Evolutionary conservation across 1,140 invertebrate species (phyloP), one percentile per base, ranked within the genome.

Genomic region (Phymorhynchus buccinoides): DNA sequence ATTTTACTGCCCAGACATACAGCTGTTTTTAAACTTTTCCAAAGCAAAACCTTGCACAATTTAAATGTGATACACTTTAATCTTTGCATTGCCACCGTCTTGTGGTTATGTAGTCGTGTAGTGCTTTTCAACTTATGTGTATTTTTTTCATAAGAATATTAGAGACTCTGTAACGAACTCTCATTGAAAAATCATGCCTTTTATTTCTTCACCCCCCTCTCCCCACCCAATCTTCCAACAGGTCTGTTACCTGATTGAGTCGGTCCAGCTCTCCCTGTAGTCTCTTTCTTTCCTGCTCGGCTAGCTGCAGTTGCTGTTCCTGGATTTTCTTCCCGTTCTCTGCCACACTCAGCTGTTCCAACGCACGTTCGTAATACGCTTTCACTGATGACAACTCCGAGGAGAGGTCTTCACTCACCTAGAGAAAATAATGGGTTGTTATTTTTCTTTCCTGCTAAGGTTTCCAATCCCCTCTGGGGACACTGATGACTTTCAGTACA

Each of bases 311-410:
- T 68, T 91, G 89, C 82, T 91, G 89, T 79, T 87, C 84, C 14
- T 85, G 84, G 0, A 89, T 62, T n/a, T 88, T 86, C 68, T 89
- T 91, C 30, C 85, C 87, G 52, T 86, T 90, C 80, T 91, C 91
- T 75, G 90, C 66, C 18, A 85, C 68, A 83, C 87, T 87, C 39
- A 92, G 87, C 75, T 91, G 89, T 84, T 92, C 90, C 68, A 91
- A 71, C 0, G 89, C 89, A 35, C 89, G 80, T 71, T 92, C 90
- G 80, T 91, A 92, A 44, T 86, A 91, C 3, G 87, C 88, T 77
- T 89, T 88, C 0, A 91, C 87, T 52, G 89, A 89, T 0, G 89
- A 48, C 52, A 92, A 75, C 75, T 92, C 90, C 75, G 88, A 84
- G 39, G 88, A 88, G n/a, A 90, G 79, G 16, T 91, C 89, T 48